These are phyloP conservation scores for Acanthosoma haemorrhoidale DNA, from an alignment of 2,888 invertebrate species.

Conservation along the genomic window DNA sequence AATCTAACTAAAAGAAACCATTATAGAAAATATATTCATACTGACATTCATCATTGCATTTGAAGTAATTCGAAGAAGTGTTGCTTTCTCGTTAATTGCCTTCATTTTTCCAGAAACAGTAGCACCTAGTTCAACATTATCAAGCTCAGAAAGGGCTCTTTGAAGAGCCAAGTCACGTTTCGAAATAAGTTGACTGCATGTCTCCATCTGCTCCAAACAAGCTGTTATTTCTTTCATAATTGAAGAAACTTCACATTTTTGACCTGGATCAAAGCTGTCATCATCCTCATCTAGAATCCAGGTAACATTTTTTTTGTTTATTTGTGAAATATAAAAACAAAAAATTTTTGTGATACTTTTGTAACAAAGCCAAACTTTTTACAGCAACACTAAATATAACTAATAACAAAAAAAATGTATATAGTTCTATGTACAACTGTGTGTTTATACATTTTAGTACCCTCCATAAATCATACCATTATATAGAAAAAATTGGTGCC, in stretches of 20 bases:
- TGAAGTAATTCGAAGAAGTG: constrained; percentile 91
- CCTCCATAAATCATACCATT: too few relatives aligned
- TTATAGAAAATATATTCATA: constrained; percentile 40
- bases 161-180: constrained; percentile 84
- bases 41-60: constrained; percentile 94
- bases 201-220: constrained; percentile 82
- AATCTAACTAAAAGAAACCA: too few relatives aligned
- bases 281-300: constrained; percentile 64
- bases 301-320: too few relatives aligned
- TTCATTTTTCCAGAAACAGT: constrained; percentile 71
- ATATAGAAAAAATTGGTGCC: too few relatives aligned
- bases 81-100: constrained; percentile 86
- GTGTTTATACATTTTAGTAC: too few relatives aligned
- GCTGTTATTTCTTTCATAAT: constrained; percentile 59
- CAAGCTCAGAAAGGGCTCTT: constrained; percentile 70
- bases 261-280: constrained; percentile 62
- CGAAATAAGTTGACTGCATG: constrained; percentile 83
- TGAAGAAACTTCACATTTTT: constrained; percentile 51
- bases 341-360: too few relatives aligned
- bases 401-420: too few relatives aligned
- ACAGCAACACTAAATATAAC: too few relatives aligned
- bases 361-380: too few relatives aligned
- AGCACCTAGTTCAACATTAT: constrained; percentile 57
- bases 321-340: too few relatives aligned
- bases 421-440: too few relatives aligned